These are phyloP conservation scores for Ceriagrion tenellum DNA, from an alignment of 2,888 invertebrate species.

Conservation along the genomic window DNA sequence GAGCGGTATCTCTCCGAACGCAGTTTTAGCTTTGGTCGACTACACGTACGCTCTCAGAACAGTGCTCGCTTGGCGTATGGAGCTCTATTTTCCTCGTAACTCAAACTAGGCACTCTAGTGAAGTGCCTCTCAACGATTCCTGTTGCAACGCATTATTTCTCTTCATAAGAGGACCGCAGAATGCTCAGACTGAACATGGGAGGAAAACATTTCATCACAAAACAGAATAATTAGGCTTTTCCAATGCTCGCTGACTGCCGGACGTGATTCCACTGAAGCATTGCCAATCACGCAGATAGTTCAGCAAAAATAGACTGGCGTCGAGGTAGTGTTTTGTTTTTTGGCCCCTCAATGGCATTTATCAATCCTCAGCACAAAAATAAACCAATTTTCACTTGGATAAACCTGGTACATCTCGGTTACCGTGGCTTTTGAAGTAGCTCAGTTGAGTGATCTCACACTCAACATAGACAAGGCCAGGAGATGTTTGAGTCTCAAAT, in stretches of 20 bases:
- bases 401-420: neutral
- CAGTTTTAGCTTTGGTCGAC: neutral
- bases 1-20: too few species aligned
- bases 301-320: neutral
- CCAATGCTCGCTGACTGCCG: neutral
- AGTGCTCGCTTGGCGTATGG: neutral
- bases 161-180: neutral
- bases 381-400: neutral
- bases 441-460: neutral
- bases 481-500: too few species aligned
- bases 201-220: neutral
- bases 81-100: neutral
- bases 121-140: neutral
- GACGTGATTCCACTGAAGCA: neutral
- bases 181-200: neutral
- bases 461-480: too few species aligned
- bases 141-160: neutral
- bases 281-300: neutral
- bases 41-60: neutral
- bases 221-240: neutral
- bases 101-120: neutral
- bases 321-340: neutral
- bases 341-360: neutral
- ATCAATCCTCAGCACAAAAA: neutral
- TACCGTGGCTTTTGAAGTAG: neutral